phyloP scores from a whole-genome alignment of 2,888 invertebrate species.

The Orchesella flavescens region DNA sequence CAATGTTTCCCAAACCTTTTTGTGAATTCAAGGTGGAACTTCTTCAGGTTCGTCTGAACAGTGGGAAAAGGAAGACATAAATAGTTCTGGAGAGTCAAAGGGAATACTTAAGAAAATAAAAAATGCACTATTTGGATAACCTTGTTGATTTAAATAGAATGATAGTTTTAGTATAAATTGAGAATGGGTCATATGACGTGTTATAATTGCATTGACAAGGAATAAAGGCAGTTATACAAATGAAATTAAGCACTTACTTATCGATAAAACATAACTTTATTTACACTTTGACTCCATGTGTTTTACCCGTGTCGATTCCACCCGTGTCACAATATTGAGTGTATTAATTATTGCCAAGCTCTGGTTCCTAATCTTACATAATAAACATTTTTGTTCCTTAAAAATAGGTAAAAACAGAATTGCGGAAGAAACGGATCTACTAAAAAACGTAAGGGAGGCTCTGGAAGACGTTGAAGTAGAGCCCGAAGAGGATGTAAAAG shows the following conservation, averaged over 20 bases:
- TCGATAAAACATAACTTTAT: no score
- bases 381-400: neutral
- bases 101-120: slow-evolving; percentile 79
- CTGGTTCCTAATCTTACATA: neutral
- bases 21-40: slow-evolving; percentile 57
- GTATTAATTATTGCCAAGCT: neutral
- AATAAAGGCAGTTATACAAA: neutral
- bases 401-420: slow-evolving; percentile 50
- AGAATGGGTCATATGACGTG: no score
- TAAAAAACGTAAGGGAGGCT: slow-evolving; percentile 49
- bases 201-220: no score
- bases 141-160: neutral
- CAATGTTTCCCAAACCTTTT: slow-evolving; percentile 3
- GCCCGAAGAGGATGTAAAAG: slow-evolving; percentile 4
- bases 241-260: neutral
- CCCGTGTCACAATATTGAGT: neutral
- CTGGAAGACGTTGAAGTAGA: slow-evolving; percentile 34
- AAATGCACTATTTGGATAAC: slow-evolving; percentile 78
- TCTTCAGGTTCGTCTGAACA: slow-evolving; percentile 35
- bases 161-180: neutral
- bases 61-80: slow-evolving; percentile 37
- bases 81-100: slow-evolving; percentile 75
- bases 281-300: no score
- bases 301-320: neutral
- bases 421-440: slow-evolving; percentile 54